These are phyloP conservation scores for Neodiprion fabricii DNA, from an alignment of 1,140 invertebrate species.

Conservation along the genomic window DNA sequence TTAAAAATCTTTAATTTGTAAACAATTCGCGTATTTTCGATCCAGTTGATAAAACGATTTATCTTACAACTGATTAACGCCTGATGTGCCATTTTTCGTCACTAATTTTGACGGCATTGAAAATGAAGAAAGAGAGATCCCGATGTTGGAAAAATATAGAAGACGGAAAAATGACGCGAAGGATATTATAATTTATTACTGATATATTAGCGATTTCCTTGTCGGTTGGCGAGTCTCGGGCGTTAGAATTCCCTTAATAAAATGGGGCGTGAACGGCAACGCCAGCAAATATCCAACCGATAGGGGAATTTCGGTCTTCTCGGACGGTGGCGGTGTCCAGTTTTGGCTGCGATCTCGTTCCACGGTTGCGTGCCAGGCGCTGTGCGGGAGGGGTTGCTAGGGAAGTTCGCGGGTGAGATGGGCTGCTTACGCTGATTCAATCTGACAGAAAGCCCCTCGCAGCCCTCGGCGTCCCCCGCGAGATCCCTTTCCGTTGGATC, in stretches of 20 bases:
- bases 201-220: background rate
- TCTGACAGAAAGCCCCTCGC: slow-evolving; percentile 38
- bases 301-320: slow-evolving; percentile 50
- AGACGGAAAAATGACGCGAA: background rate
- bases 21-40: no score
- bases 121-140: no score
- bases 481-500: slow-evolving; percentile 2
- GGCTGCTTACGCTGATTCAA: slow-evolving; percentile 56
- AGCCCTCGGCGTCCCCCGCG: slow-evolving; percentile 1
- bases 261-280: slow-evolving; percentile 56
- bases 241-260: slow-evolving; percentile 55
- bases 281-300: slow-evolving; percentile 56
- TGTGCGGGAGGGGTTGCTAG: slow-evolving; percentile 25
- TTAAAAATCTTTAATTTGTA: no score
- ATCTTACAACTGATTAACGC: no score
- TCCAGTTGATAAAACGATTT: no score
- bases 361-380: slow-evolving; percentile 22
- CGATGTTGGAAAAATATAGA: no score
- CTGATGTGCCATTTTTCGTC: no score
- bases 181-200: background rate
- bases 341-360: slow-evolving; percentile 19
- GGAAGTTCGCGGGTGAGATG: slow-evolving; percentile 33
- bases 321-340: slow-evolving; percentile 37
- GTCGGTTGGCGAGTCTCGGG: slow-evolving; percentile 8
- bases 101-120: no score